Base-by-base conservation (phyloP, 2,888 invertebrate genomes). In the Zygothrica quintamaculata region DNA sequence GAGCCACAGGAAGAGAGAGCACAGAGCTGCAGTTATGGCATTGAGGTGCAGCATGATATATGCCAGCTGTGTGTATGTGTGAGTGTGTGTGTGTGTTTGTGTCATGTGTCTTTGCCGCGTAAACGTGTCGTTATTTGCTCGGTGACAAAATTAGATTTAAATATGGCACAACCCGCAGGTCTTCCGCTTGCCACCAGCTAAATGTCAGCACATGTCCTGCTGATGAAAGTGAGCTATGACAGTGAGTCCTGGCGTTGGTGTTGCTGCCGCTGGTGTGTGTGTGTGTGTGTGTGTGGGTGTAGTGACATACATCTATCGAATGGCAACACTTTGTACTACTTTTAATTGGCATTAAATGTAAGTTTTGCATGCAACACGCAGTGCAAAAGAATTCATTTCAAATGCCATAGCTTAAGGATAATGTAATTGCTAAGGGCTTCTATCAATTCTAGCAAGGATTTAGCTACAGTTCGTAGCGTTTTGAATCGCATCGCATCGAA, bases 111-210 rank as follows among this genome's bases (percentile, higher is more conserved):
- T 73, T 56, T 73, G 42, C 26, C 74, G 67, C 73, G 80, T 67
- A 58, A 72, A 67, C 64, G 68, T 68, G 73, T 64, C 77, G 68
- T 61, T 79, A 71, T 81, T 79, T 79, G 79, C 71, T 52, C 64
- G 78, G 74, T 65, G 79, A 77, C 82, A 77, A 86, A 84, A 84
- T 84, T 84, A 86, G 84, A 84, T 87, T 87, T 79, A 84, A 87
- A 87, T 84, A 77, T 65, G 77, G 65, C 61, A 53, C 84, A 73
- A n/a, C 81, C 74, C 65, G 65, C 69, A 57, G 65, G 50, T 33
- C 40, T 53, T 57, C 36, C 40, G 42, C 55, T 26, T 13, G 48
- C 47, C 34, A 2, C 43, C 25, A 46, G 84, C 72, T 15, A 79
- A 82, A 82, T 82, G 85, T 79, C 79, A 82, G 73, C 67, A 53